phyloP scores from a whole-genome alignment of 2,113 vertebrate species.

The Ciconia maguari region DNA sequence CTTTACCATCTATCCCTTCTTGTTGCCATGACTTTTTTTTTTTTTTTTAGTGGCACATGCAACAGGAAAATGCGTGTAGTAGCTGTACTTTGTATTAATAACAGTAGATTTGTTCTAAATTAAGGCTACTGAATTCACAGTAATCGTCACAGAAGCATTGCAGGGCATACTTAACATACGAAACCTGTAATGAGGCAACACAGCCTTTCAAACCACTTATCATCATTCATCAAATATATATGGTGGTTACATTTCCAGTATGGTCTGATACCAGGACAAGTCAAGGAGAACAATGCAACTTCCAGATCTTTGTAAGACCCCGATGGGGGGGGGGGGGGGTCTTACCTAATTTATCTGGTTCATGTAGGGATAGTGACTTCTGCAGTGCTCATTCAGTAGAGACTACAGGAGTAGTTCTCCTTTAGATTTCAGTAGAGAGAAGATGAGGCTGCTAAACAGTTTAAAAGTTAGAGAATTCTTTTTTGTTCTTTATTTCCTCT shows the following conservation, averaged over 20 bases:
- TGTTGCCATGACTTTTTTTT: neutral
- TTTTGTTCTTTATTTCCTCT: neutral
- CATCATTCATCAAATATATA: neutral
- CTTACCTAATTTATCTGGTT: neutral
- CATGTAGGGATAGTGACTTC: neutral
- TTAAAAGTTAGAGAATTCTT: neutral
- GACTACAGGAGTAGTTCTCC: neutral
- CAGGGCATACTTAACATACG: slow-evolving; percentile 12
- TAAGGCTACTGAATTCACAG: slow-evolving; percentile 20
- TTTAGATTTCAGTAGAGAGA: neutral
- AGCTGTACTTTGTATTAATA: slow-evolving; percentile 32
- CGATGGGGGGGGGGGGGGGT: too few species aligned
- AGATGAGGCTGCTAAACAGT: neutral
- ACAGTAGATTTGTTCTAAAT: slow-evolving; percentile 52
- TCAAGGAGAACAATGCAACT: neutral
- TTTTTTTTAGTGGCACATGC: neutral
- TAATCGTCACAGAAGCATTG: slow-evolving; percentile 48
- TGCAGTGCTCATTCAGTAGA: neutral
- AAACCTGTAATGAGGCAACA: slow-evolving; percentile 21
- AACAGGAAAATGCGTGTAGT: slow-evolving; percentile 35
- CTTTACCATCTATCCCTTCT: slow-evolving; percentile 2
- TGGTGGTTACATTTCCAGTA: neutral
- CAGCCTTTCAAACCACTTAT: neutral
- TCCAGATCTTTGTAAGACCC: neutral
- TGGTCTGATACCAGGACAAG: neutral